Percentiles rank a stretch among this genome's conserved stretches.
Evolutionary conservation across 2,888 invertebrate species (phyloP).

Genomic region (Cataglyphis altisquamis): DNA sequence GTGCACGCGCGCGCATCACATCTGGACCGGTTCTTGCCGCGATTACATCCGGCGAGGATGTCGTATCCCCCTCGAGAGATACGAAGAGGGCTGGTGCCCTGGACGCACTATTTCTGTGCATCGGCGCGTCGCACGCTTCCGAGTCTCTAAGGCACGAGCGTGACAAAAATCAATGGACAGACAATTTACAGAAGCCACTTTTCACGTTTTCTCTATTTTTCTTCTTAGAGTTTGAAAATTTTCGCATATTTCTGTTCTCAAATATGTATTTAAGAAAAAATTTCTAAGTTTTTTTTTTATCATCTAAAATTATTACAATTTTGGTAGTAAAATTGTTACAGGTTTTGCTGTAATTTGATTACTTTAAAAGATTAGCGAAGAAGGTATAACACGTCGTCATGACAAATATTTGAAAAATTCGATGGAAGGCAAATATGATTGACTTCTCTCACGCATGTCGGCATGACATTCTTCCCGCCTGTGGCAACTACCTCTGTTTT

Average conservation of each 20-base stretch:
- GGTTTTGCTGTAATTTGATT: neutral
- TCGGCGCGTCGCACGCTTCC: neutral
- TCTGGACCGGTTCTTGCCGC: conserved; percentile 68
- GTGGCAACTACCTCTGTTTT: conserved; percentile 24
- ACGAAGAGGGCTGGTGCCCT: conserved; percentile 5
- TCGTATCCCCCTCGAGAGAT: conserved; percentile 8
- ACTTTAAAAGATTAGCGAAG: no score
- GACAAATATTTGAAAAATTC: conserved; percentile 12
- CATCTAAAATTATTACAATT: neutral
- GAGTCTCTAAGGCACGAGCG: neutral
- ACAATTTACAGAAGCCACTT: neutral
- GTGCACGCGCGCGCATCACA: conserved; percentile 42
- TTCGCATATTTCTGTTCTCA: neutral
- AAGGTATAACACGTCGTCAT: neutral
- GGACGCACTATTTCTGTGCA: neutral
- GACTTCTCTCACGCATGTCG: neutral
- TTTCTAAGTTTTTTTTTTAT: neutral
- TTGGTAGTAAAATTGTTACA: neutral
- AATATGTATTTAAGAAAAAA: neutral
- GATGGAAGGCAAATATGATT: conserved; percentile 8
- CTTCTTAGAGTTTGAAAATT: neutral
- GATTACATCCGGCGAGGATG: conserved; percentile 29
- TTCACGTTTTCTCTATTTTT: neutral
- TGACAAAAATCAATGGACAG: neutral
- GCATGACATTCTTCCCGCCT: conserved; percentile 3